Evolutionary conservation across 2,113 vertebrate genomes (phyloP).

Genomic region (Phrynocephalus versicolor): DNA sequence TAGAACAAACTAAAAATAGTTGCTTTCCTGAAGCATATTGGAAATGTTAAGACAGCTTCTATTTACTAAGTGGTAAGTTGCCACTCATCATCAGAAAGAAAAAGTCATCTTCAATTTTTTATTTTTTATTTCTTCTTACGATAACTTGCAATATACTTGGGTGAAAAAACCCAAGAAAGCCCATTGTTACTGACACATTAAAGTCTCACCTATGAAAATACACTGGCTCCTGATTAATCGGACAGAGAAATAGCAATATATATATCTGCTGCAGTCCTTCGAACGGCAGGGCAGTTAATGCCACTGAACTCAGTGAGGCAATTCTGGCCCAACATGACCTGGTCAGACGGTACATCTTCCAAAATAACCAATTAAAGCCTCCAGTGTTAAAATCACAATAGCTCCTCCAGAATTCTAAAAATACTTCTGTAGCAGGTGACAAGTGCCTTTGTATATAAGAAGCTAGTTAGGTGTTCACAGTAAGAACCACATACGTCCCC

Average conservation of each 20-base stretch:
- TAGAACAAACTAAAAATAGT: neutral
- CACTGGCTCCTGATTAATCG: neutral
- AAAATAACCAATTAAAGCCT: neutral
- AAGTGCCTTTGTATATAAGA: neutral
- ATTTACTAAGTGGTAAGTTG: slow-evolving; percentile 1
- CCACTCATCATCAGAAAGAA: neutral
- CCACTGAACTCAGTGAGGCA: neutral
- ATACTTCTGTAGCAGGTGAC: neutral
- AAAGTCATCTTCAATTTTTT: neutral
- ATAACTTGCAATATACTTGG: neutral
- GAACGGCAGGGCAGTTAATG: neutral
- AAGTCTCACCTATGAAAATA: neutral
- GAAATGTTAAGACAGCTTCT: neutral
- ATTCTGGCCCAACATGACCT: neutral
- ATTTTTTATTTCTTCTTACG: neutral
- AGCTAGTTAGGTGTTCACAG: neutral
- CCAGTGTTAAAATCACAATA: neutral
- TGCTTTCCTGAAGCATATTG: neutral
- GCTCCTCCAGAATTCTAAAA: neutral
- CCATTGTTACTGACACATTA: neutral
- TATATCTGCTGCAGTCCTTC: neutral
- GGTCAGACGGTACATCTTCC: neutral
- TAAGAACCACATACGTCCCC: neutral
- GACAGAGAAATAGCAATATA: neutral
- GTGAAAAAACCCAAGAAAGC: neutral